These are phyloP conservation scores for Zootoca vivipara DNA, from an alignment of 2,113 vertebrate species.

Conservation along the genomic window DNA sequence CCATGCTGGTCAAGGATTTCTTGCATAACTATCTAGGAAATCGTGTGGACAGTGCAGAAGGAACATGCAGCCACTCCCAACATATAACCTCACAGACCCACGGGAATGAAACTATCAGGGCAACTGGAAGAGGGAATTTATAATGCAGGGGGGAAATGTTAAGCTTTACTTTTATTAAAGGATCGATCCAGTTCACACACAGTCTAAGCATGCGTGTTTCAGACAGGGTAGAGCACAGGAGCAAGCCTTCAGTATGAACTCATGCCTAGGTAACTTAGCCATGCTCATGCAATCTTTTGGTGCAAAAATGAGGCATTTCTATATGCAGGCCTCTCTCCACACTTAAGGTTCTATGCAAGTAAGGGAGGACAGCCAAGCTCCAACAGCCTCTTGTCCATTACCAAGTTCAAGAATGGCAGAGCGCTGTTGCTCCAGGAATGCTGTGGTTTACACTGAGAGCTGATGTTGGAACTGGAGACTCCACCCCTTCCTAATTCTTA, in stretches of 20 bases:
- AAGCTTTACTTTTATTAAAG: not conserved
- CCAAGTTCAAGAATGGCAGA: no score
- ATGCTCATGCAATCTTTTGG: not conserved
- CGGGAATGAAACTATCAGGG: not conserved
- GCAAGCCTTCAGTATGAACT: not conserved
- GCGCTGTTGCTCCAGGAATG: no score
- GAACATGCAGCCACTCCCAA: not conserved
- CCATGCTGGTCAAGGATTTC: not conserved
- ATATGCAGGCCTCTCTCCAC: no score
- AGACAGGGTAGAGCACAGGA: not conserved
- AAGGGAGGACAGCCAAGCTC: not conserved
- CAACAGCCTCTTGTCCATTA: not conserved
- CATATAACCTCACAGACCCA: not conserved
- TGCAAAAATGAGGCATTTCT: not conserved
- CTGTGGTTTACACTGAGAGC: no score
- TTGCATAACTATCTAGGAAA: not conserved
- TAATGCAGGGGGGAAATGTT: not conserved
- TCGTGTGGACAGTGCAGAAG: not conserved
- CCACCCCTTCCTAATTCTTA: no score
- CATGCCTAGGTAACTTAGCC: not conserved
- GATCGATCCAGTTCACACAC: not conserved
- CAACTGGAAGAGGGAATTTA: not conserved
- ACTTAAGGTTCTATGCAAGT: not conserved
- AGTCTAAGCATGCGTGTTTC: not conserved
- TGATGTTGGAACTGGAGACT: no score